Percentiles rank a stretch among this genome's conserved stretches.
Evolutionary conservation across 35 echinoderm and acorn worm genomes (phyloP).

Genomic region (Hemicentrotus pulcherrimus): DNA sequence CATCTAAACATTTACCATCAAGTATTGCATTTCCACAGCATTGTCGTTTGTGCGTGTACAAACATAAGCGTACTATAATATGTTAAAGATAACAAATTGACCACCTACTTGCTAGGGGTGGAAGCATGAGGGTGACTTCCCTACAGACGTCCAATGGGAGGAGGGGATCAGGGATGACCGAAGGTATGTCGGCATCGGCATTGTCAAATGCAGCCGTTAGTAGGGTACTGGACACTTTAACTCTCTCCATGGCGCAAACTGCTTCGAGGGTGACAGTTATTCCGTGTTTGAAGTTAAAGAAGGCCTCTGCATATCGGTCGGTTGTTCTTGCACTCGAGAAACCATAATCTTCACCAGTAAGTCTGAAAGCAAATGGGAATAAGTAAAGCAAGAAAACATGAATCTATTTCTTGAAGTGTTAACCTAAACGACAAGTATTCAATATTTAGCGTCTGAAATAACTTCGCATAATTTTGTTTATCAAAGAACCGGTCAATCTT

Average conservation of each 20-base stretch:
- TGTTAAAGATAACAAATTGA: neutral
- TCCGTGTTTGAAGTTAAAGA: constrained; percentile 6
- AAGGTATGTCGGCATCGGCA: constrained; percentile 13
- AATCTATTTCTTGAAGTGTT: too few relatives aligned
- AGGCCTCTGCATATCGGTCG: constrained; percentile 5
- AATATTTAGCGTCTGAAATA: too few relatives aligned
- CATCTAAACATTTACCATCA: too few relatives aligned
- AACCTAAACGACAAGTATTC: too few relatives aligned
- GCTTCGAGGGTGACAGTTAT: constrained; percentile 11
- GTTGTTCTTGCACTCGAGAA: neutral
- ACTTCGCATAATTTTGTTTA: too few relatives aligned
- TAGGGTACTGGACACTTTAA: neutral
- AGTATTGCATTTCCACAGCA: too few relatives aligned
- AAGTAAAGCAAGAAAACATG: neutral
- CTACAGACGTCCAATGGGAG: neutral
- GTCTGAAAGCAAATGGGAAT: neutral
- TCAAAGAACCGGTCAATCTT: too few relatives aligned
- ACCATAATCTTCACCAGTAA: constrained; percentile 31
- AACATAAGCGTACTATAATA: neutral
- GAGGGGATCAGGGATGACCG: neutral
- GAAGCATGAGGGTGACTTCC: constrained; percentile 4
- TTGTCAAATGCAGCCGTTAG: neutral
- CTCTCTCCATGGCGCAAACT: constrained; percentile 13
- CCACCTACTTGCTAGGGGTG: constrained; percentile 16
- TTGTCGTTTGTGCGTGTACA: too few relatives aligned